Evolutionary conservation across 2,888 invertebrate species (phyloP), one percentile per base, ranked within the genome.

Genomic region (Geotrupes spiniger): DNA sequence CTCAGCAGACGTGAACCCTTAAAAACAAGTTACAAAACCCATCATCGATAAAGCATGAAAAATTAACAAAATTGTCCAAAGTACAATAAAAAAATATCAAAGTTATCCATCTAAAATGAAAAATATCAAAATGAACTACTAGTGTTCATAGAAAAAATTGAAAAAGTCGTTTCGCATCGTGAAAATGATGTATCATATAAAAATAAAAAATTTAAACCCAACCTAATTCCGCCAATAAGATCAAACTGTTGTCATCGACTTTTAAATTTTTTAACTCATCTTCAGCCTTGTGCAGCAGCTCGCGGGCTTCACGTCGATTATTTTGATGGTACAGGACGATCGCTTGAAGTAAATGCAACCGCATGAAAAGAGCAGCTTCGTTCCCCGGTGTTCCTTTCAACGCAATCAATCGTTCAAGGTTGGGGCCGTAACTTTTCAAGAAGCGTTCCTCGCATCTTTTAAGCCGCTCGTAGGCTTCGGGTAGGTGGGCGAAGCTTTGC

Each of bases 301-400:
- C 65, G 36, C 74, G 73, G 0, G 90, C 85, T 46, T 84, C 83
- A 0, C 73, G 70, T 0, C 85, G 74, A 49, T 79, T 79, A 67
- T 89, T 87, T 71, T 87, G 84, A 66, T 91, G 89, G 64, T 85
- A 92, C 0, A 84, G 76, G 15, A 89, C 82, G 45, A 92, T 84
- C 4, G 86, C 90, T 73, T 92, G 89, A 41, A 92, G 75, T 41
- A 92, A 69, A 71, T 90, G 87, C 11, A 92, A 74, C 1, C 91
- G 79, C 81, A 90, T 83, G 50, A 89, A 78, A 8, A 92, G 69
- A 0, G 84, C 88, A 2, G 84, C 78, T 65, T 89, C 89, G 63
- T 81, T 82, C 1, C 83, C 85, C 46, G 82, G 76, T 28, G 77
- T 76, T 14, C 80, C 81, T 57, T 77, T 79, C 6, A 89, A 73